Evolutionary conservation across 2,113 vertebrate genomes (phyloP).

Genomic region (Syrrhaptes paradoxus): DNA sequence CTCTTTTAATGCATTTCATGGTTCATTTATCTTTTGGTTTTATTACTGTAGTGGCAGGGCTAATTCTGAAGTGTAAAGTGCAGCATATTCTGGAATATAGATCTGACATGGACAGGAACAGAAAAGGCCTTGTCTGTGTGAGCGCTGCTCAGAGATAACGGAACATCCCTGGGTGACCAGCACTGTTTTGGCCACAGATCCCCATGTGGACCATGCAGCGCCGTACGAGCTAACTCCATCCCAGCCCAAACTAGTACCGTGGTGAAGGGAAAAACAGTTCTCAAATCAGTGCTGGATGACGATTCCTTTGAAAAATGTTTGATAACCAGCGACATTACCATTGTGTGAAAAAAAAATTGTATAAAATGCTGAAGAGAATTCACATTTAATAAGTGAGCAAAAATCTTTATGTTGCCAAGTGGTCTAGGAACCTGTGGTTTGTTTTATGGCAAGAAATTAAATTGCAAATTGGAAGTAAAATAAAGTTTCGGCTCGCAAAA

Average conservation of each 20-base stretch:
- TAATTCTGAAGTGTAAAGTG: not conserved
- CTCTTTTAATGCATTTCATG: not conserved
- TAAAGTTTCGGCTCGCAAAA: not conserved
- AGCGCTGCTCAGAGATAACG: too few relatives aligned
- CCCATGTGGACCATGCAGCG: too few relatives aligned
- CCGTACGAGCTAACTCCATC: not conserved
- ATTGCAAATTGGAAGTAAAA: not conserved
- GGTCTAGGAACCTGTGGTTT: not conserved
- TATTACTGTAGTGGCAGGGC: not conserved
- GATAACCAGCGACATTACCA: not conserved
- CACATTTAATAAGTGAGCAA: not conserved
- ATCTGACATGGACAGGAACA: not conserved
- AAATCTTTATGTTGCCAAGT: not conserved
- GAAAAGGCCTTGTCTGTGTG: not conserved
- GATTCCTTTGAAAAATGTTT: not conserved
- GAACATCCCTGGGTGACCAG: not conserved
- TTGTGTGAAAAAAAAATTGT: not conserved
- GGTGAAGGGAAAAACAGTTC: not conserved
- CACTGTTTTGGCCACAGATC: not conserved
- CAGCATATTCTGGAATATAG: too few relatives aligned
- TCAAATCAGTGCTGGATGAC: not conserved
- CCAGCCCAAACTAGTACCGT: not conserved
- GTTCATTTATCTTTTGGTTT: not conserved
- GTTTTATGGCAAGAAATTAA: not conserved
- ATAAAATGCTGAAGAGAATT: not conserved